Conservation (phyloP, 2,888 invertebrate species). For the Chouioia cunea region DNA sequence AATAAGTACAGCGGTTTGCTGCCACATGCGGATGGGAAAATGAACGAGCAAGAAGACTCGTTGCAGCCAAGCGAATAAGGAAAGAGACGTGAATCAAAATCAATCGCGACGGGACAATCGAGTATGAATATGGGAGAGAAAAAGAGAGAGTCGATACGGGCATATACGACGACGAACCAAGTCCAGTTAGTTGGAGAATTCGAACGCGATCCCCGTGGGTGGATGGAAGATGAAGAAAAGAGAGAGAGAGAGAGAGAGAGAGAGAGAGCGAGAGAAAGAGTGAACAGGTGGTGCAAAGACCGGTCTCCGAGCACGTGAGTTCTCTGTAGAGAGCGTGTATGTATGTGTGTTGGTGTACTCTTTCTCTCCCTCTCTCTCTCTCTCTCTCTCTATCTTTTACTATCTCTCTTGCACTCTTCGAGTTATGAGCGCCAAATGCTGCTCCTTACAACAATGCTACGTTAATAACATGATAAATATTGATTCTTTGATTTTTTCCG, state of each 20-base stretch:
- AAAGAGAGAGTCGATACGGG: conserved; percentile 32
- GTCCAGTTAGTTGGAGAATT: too few species aligned
- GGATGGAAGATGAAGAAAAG: too few species aligned
- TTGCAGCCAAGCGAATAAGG: not conserved
- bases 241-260: conserved; percentile 30
- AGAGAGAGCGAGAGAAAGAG: conserved; percentile 33
- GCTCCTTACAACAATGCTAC: conserved; percentile 6
- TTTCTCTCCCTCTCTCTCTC: too few species aligned
- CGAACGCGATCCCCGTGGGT: too few species aligned
- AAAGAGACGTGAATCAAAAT: conserved; percentile 17
- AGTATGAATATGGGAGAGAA: not conserved
- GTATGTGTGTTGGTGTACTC: too few species aligned
- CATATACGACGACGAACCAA: too few species aligned
- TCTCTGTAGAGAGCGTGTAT: conserved; percentile 13
- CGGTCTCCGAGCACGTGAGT: conserved; percentile 41
- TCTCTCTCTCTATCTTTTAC: too few species aligned
- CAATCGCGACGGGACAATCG: conserved; percentile 25
- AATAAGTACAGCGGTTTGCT: not conserved
- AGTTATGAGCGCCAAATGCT: conserved; percentile 28
- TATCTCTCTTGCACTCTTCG: too few species aligned
- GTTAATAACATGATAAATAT: not conserved
- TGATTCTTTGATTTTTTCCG: too few species aligned
- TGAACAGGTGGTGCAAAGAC: conserved; percentile 40
- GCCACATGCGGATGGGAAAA: not conserved
- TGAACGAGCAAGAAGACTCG: not conserved